These are phyloP conservation scores for Strix uralensis DNA, from an alignment of 2,113 vertebrate genomes.

Conservation along the genomic window DNA sequence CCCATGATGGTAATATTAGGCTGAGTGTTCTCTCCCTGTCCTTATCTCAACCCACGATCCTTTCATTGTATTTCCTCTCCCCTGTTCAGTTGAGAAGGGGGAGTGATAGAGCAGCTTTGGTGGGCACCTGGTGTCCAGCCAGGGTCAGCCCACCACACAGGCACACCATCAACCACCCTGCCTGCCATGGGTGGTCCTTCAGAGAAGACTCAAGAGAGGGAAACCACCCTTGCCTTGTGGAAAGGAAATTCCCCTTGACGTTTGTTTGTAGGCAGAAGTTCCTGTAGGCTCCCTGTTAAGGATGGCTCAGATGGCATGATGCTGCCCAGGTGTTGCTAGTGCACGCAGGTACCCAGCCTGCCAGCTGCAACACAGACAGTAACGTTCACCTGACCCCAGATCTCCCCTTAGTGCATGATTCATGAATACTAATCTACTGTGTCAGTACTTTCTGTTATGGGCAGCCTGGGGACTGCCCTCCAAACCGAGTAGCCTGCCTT, in stretches of 20 bases:
- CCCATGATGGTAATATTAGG: background rate
- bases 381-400: background rate
- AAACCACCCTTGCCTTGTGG: background rate
- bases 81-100: background rate
- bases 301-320: background rate
- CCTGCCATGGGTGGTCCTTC: background rate
- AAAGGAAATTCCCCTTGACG: background rate
- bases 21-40: background rate
- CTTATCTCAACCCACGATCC: background rate
- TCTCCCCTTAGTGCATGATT: too few species aligned
- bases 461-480: background rate
- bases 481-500: background rate
- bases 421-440: background rate
- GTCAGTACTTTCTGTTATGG: background rate
- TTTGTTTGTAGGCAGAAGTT: background rate
- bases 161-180: too few species aligned
- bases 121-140: background rate
- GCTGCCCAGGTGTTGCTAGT: background rate
- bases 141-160: background rate
- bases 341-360: rapidly evolving
- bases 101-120: background rate
- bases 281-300: background rate
- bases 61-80: background rate
- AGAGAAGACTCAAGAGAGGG: background rate
- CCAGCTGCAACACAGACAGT: background rate